These are phyloP conservation scores for Nyctereutes procyonoides DNA, from an alignment of 2,113 vertebrate genomes.

Conservation along the genomic window DNA sequence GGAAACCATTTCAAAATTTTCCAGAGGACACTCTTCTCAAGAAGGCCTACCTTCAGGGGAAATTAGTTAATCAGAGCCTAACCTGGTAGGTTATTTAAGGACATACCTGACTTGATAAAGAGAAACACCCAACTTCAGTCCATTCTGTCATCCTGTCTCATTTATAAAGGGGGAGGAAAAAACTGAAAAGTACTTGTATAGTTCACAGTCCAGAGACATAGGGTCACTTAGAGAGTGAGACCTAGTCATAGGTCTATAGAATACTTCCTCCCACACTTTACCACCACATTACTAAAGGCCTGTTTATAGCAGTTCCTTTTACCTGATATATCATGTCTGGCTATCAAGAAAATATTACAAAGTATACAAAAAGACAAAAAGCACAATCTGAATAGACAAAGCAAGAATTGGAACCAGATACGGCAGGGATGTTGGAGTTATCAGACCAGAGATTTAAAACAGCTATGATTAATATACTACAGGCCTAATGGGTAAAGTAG, in stretches of 20 bases:
- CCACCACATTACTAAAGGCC: background rate
- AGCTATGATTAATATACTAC: background rate
- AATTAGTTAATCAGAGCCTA: background rate
- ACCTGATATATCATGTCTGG: background rate
- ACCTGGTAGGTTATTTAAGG: background rate
- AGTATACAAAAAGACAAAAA: background rate
- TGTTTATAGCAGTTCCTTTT: background rate
- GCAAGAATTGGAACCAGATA: background rate
- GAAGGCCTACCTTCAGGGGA: background rate
- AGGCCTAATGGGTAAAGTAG: background rate
- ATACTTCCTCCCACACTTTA: background rate
- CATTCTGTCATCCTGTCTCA: background rate
- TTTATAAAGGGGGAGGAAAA: background rate
- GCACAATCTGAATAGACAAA: background rate
- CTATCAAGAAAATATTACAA: background rate
- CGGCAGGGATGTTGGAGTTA: background rate
- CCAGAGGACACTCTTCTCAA: background rate
- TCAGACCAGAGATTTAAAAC: background rate
- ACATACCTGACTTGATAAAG: background rate
- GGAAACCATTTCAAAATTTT: background rate
- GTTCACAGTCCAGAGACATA: background rate
- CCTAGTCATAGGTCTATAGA: background rate
- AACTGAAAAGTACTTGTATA: background rate
- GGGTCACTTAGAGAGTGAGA: background rate
- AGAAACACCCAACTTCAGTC: background rate